Evolutionary conservation across 2,797 vertebrate genomes (phyloP), one percentile per base, ranked within the genome.

Genomic region (Pipistrellus nathusii): DNA sequence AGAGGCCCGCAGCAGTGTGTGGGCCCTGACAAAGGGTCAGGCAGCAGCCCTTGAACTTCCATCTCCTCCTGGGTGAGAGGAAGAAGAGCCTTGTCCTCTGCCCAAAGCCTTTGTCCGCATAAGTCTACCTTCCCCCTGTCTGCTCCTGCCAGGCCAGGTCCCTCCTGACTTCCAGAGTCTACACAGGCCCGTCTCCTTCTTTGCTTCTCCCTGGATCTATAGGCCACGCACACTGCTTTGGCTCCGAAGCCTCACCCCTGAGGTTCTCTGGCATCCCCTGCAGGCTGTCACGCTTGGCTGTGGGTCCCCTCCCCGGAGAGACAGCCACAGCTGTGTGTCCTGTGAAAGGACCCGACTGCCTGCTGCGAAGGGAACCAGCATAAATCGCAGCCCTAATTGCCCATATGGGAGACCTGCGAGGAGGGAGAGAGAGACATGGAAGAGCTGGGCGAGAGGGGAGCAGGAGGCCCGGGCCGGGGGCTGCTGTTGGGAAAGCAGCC

Each of bases 351-450:
- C 71, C 0, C 17, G 38, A 83, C 53, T 75, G 68, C 75, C 69
- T 7, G 14, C 95, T 69, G 51, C 1, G 76, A 81, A 55, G 71
- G 48, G 90, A 89, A 32, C 38, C 72, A 30, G 21, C 1, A 32
- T 87, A 66, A 78, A 89, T 73, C 1, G 2, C 78, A n/a, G 21
- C 23, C 68, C 48, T 90, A 32, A 89, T 84, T 77, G 81, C 30
- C 83, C 80, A 30, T 3, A 5, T 27, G 93, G 95, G 88, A 90
- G 38, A 81, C 68, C 68, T 68, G 48, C 15, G 27, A 90, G 82
- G 78, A 77, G 38, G 23, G 25, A 87, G 72, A 17, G 48, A 71
- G 76, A 1, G 48, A 57, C 66, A 11, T 38, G 51, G 51, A 64
- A 90, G 85, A 90, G 51, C 25, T 5, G 51, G 46, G 17, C 2